Conservation (phyloP, 2,888 invertebrate species). For the Lepidochrysops patricia region DNA sequence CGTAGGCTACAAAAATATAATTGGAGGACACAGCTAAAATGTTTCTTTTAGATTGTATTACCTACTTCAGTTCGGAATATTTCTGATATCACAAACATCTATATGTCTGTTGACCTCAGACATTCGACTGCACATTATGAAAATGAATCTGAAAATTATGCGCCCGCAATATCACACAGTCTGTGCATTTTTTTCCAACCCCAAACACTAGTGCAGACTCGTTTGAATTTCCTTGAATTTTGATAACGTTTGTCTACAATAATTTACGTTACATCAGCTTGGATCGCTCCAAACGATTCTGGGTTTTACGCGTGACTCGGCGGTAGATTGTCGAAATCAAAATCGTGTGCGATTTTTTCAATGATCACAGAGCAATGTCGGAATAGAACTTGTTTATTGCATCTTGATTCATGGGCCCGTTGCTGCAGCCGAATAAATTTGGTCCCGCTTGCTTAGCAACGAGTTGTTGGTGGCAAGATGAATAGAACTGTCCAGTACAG, state of each 20-base stretch:
- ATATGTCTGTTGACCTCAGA: slow-evolving; percentile 53
- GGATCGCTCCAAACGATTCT: slow-evolving; percentile 32
- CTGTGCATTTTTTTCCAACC: slow-evolving; percentile 68
- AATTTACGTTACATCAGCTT: slow-evolving; percentile 22
- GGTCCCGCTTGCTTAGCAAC: slow-evolving; percentile 21
- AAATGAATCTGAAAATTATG: slow-evolving; percentile 71
- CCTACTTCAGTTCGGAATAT: no score
- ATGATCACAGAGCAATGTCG: slow-evolving; percentile 38
- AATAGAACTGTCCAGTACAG: neutral
- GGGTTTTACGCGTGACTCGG: slow-evolving; percentile 14
- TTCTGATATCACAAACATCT: slow-evolving; percentile 20
- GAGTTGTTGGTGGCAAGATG: slow-evolving; percentile 8
- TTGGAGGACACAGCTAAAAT: no score
- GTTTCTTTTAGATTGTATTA: no score
- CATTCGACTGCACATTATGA: slow-evolving; percentile 64
- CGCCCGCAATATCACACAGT: slow-evolving; percentile 47
- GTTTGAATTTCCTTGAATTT: slow-evolving; percentile 72
- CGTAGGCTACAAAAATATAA: neutral
- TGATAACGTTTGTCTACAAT: slow-evolving; percentile 56
- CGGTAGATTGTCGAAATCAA: slow-evolving; percentile 26
- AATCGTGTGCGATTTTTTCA: slow-evolving; percentile 28
- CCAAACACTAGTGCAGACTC: slow-evolving; percentile 68
- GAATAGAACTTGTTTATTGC: slow-evolving; percentile 57
- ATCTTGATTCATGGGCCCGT: slow-evolving; percentile 67
- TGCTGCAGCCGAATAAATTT: slow-evolving; percentile 68